Evolutionary conservation across 2,113 vertebrate genomes (phyloP).

Genomic region (Limanda limanda): DNA sequence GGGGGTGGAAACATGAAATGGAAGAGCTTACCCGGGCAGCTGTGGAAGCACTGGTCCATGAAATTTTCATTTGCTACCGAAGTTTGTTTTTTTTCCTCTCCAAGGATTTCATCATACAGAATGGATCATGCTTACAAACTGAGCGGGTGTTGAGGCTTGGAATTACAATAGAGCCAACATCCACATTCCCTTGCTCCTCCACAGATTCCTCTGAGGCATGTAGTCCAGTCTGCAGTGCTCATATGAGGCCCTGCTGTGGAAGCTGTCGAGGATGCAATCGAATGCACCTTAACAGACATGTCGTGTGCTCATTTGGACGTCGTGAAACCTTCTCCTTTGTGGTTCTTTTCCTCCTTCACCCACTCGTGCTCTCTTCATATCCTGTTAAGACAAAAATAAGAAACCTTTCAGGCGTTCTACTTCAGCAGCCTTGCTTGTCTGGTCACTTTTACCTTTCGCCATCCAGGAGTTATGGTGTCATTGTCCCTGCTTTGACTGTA

Average conservation of each 20-base stretch:
- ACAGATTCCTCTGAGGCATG: conserved; percentile 10
- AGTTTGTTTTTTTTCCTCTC: conserved; percentile 25
- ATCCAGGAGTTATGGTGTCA: background rate
- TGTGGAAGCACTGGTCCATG: conserved; percentile 52
- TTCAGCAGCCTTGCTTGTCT: background rate
- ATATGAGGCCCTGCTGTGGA: background rate
- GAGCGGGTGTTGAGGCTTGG: conserved; percentile 33
- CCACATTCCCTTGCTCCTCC: background rate
- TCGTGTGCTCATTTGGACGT: background rate
- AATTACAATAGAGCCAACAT: conserved; percentile 47
- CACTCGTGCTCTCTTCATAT: background rate
- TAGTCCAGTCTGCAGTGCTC: background rate
- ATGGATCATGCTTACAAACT: conserved; percentile 52
- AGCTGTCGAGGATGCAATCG: background rate
- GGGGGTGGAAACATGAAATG: conserved; percentile 27
- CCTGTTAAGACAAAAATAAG: background rate
- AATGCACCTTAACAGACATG: conserved; percentile 1
- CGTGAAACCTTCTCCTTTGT: background rate
- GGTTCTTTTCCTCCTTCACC: background rate
- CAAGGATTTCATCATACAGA: conserved; percentile 51
- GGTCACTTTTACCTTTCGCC: background rate
- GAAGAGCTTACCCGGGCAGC: conserved; percentile 25
- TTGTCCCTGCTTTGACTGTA: conserved; percentile 6
- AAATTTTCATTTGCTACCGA: conserved; percentile 65
- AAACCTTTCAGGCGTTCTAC: conserved; percentile 7